These are phyloP conservation scores for Anarsia innoxiella DNA, from an alignment of 2,888 invertebrate genomes.

Conservation along the genomic window DNA sequence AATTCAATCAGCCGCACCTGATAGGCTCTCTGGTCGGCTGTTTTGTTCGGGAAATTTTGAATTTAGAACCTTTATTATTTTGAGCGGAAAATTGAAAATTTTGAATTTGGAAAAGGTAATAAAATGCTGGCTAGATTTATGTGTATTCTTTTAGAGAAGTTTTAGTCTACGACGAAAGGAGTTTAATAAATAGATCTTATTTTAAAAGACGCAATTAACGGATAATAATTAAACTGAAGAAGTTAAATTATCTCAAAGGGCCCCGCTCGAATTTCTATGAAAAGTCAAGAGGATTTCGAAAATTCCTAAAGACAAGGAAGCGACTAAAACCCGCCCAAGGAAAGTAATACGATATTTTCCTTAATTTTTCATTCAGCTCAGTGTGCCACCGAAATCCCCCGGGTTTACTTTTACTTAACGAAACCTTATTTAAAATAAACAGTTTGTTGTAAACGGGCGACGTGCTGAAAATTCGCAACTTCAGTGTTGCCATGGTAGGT, in stretches of 20 bases:
- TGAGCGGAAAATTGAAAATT: background rate
- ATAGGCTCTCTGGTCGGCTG: no score
- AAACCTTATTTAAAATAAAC: slow-evolving; percentile 72
- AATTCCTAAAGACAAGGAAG: no score
- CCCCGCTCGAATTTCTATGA: background rate
- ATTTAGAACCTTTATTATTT: slow-evolving; percentile 17
- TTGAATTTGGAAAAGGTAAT: no score
- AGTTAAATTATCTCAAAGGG: slow-evolving; percentile 6
- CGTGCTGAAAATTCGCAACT: slow-evolving; percentile 60
- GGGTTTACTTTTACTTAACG: slow-evolving; percentile 66
- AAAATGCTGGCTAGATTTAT: no score
- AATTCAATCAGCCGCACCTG: slow-evolving; percentile 23
- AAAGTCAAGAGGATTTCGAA: slow-evolving; percentile 26
- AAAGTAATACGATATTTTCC: slow-evolving; percentile 49
- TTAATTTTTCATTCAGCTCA: slow-evolving; percentile 64
- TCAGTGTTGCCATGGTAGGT: slow-evolving; percentile 36
- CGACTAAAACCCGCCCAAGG: no score
- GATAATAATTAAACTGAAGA: no score
- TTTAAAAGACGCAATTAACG: no score
- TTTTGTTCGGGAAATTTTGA: slow-evolving; percentile 17
- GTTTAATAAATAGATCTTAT: no score
- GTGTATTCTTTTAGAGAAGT: no score
- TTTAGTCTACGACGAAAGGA: no score
- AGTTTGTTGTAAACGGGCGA: slow-evolving; percentile 60
- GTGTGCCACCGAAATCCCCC: slow-evolving; percentile 40